Evolutionary conservation across 2,113 vertebrate species (phyloP).

Genomic region (Mus spicilegus): DNA sequence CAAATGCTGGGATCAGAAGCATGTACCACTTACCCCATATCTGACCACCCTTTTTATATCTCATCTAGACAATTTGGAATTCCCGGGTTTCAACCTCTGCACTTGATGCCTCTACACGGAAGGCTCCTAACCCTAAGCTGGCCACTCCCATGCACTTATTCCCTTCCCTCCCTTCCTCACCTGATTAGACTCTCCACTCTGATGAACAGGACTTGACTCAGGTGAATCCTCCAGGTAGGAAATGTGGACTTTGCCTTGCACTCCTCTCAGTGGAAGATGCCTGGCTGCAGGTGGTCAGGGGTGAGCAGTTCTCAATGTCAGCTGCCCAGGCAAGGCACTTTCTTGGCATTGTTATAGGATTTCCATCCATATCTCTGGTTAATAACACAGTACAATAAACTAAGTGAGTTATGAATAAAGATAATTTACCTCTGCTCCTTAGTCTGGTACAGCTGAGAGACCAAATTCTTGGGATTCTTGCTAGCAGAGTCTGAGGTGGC

Average conservation of each 20-base stretch:
- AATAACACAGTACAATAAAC: background rate
- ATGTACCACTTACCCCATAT: background rate
- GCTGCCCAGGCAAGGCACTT: background rate
- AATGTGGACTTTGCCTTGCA: background rate
- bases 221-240: background rate
- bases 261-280: background rate
- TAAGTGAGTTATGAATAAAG: background rate
- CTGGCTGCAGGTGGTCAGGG: background rate
- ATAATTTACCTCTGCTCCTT: background rate
- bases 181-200: background rate
- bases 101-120: background rate
- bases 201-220: background rate
- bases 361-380: background rate
- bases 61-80: background rate
- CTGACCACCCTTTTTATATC: background rate
- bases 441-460: background rate
- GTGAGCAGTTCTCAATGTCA: background rate
- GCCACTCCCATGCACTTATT: fast-evolving
- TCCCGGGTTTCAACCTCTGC: background rate
- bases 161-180: background rate
- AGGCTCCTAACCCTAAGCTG: background rate
- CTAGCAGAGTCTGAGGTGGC: background rate
- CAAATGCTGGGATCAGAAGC: background rate
- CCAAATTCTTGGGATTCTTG: background rate
- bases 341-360: background rate